Evolutionary conservation across 2,113 vertebrate species (phyloP), one percentile per base, ranked within the genome.

Genomic region (Rhynchopsitta pachyrhyncha): DNA sequence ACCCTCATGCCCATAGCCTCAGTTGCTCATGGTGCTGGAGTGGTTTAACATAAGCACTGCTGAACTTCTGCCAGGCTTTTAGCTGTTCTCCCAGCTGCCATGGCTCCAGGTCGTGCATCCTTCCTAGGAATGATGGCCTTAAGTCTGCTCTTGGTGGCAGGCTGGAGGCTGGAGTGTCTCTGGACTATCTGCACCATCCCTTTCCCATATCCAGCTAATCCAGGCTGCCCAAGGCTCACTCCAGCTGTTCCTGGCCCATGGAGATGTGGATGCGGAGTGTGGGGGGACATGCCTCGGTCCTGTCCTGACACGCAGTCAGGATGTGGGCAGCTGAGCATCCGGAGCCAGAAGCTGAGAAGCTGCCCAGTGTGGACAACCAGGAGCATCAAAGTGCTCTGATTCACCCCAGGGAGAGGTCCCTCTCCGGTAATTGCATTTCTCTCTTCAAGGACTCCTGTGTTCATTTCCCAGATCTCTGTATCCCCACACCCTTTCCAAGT

Each of bases 341-440:
- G 3, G 66, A 78, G 53, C 46, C 71, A 83, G 59, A 27, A 59
- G 75, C 64, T 82, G 69, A 31, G n/a, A 66, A 81, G 71, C 57
- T 85, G 78, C 57, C 33, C 14, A 1, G 2, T 35, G 63, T 44
- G 92, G 88, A 55, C 82, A 82, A 57, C 23, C 76, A 42, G 0
- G 3, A 63, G 81, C 79, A 80, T 83, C 91, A 59, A 62, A 94
- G 86, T 5, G 69, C 71, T 91, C 80, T 86, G 92, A 86, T 39
- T 86, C 94, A 79, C 66, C 35, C 53, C 11, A 8, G 76, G 44
- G n/a, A 70, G 31, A 24, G 42, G 67, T 14, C 25, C 66, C 47
- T 78, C 2, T 2, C 42, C 4, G 6, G 23, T 81, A 91, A 91
- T 47, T 77, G 14, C 14, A 4, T 29, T 80, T 14, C 55, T 42